Evolutionary conservation across 2,888 invertebrate species (phyloP).

Genomic region (Tricholauxania praeusta): DNA sequence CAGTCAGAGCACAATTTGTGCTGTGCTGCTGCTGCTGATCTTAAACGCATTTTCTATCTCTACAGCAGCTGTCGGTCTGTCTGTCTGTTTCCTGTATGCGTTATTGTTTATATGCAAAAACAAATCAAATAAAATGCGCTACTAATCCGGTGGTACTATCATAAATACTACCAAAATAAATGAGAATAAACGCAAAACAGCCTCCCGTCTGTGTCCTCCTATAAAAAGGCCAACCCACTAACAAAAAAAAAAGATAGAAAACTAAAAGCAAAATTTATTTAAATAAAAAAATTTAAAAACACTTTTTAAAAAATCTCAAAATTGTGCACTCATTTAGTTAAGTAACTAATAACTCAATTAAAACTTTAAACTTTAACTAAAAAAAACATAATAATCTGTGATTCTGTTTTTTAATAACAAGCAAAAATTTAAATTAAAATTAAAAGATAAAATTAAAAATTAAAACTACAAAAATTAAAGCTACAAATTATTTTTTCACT

Average conservation of each 20-base stretch:
- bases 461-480: conserved; percentile 13
- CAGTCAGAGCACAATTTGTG: too few relatives aligned
- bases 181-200: conserved; percentile 36
- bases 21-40: too few relatives aligned
- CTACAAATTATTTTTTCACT: conserved; percentile 33
- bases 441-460: conserved; percentile 2
- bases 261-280: background rate
- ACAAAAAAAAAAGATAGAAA: conserved; percentile 11
- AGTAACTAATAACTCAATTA: too few relatives aligned
- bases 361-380: background rate
- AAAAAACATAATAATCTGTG: conserved; percentile 30
- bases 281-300: background rate
- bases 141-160: too few relatives aligned
- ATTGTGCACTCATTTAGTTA: background rate
- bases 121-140: too few relatives aligned
- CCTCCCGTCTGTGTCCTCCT: conserved; percentile 67
- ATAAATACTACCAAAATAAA: too few relatives aligned
- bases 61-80: too few relatives aligned
- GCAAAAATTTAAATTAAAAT: background rate
- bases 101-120: too few relatives aligned
- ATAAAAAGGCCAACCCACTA: conserved; percentile 64
- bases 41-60: too few relatives aligned
- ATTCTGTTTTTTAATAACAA: conserved; percentile 31
- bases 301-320: background rate
- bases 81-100: too few relatives aligned